Base-by-base conservation (phyloP, 1,140 invertebrate genomes). In the Pomacea maculata region DNA sequence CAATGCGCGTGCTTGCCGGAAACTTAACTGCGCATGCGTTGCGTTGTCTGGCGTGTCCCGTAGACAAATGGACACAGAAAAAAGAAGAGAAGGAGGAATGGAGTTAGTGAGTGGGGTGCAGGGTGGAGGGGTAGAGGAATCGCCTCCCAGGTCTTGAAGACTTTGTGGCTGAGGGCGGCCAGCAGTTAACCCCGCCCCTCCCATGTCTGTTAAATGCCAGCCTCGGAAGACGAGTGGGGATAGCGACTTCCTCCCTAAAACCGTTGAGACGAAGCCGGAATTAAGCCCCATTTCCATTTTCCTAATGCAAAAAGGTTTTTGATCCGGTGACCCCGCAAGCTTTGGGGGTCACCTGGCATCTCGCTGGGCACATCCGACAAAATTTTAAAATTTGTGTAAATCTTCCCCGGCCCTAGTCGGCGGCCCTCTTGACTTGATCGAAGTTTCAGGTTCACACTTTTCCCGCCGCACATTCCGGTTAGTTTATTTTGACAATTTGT, bases 241-340 rank as follows among this genome's bases (percentile, higher is more conserved):
- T 72, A 29, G 71, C 25, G 29, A 72, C 71, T 8, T 45, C 45
- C 45, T 71, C 71, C 29, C 71, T 19, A 29, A 52, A 52, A 45
- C 29, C 71, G 25, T 34, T 45, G 63, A 77, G 75, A 77, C 15
- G 75, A 21, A 65, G 61, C 54, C 54, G 54, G 75, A 77, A 77
- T 77, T 77, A 77, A 77, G 65, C 25, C 61, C 34, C 52, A 34
- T 67, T 52, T 72, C 74, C 75, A 77, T 77, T 77, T 77, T 77
- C 15, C 75, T 77, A 77, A 77, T 77, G 75, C 75, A 77, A 67
- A 77, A 77, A 77, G 75, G 75, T 77, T 77, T 77, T 77, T 77
- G 75, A 77, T 77, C 75, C 25, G 1, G 29, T 77, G 75, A 77
- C 75, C 75, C 75, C 75, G 54, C n/a, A 1, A 45, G 54, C 61